Conservation (phyloP, 1,140 invertebrate species). For the Pemphigus obesinymphae region DNA sequence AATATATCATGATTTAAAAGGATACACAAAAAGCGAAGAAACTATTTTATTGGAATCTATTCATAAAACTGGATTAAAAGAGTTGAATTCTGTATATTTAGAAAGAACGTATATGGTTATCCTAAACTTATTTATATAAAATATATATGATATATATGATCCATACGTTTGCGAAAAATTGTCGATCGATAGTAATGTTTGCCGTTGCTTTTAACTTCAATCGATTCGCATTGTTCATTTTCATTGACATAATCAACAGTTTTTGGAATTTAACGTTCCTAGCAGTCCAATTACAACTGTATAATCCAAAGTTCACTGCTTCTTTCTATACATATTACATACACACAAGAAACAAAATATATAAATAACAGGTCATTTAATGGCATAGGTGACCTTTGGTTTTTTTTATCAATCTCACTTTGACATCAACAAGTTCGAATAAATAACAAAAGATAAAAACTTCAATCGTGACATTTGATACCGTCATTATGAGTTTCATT, state of each 20-base stretch:
- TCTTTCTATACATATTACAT: background rate
- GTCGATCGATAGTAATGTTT: background rate
- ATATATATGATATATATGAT: background rate
- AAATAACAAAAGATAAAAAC: slow-evolving; percentile 18
- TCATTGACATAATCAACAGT: background rate
- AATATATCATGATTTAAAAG: too few relatives aligned
- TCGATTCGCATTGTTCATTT: slow-evolving; percentile 1
- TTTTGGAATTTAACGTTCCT: background rate
- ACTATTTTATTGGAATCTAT: too few relatives aligned
- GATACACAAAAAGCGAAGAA: too few relatives aligned
- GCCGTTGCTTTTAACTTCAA: slow-evolving; percentile 24
- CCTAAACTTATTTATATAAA: too few relatives aligned
- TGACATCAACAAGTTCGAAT: background rate
- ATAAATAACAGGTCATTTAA: background rate
- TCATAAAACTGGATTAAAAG: too few relatives aligned
- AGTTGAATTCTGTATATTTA: too few relatives aligned
- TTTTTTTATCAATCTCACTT: background rate
- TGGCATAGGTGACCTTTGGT: background rate
- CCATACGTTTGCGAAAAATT: background rate
- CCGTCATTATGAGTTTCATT: background rate
- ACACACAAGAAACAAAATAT: background rate
- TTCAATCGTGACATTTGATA: background rate
- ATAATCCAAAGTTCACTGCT: background rate
- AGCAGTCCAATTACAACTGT: slow-evolving; percentile 6
- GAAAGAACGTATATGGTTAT: too few relatives aligned